Conservation (phyloP, 2,888 invertebrate species). For the Pyrocoelia pectoralis region DNA sequence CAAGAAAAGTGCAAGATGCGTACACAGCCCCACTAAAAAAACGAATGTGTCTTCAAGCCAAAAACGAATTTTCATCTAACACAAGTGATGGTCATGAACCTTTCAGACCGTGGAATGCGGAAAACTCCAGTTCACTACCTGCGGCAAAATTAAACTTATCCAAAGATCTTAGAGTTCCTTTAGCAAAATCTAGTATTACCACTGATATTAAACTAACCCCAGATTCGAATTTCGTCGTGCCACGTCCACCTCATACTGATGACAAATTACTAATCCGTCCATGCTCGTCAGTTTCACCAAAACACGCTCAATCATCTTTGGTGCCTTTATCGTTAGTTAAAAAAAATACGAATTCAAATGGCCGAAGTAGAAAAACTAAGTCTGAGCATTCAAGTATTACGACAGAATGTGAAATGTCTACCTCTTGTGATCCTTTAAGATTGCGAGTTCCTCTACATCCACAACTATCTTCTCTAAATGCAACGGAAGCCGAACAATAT, state of each 20-base stretch:
- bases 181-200: slow-evolving; percentile 9
- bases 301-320: slow-evolving; percentile 47
- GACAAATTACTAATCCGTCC: slow-evolving; percentile 6
- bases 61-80: slow-evolving; percentile 44
- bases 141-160: slow-evolving; percentile 10
- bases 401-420: slow-evolving; percentile 35
- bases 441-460: slow-evolving; percentile 54
- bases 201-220: slow-evolving; percentile 5
- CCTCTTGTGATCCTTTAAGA: slow-evolving; percentile 46
- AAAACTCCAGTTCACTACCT: slow-evolving; percentile 16
- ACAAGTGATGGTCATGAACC: slow-evolving; percentile 51
- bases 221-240: slow-evolving; percentile 25
- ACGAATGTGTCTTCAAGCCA: slow-evolving; percentile 67
- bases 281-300: not conserved
- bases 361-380: slow-evolving; percentile 18
- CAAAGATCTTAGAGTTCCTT: slow-evolving; percentile 21
- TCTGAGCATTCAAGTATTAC: slow-evolving; percentile 30
- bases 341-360: slow-evolving; percentile 13
- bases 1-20: slow-evolving; percentile 66
- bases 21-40: slow-evolving; percentile 73
- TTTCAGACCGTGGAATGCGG: slow-evolving; percentile 73
- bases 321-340: slow-evolving; percentile 34
- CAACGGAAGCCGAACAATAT: slow-evolving; percentile 51
- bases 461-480: slow-evolving; percentile 42
- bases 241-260: slow-evolving; percentile 16